phyloP scores from a whole-genome alignment of 2,797 vertebrate species.

The Hippoglossus hippoglossus region DNA sequence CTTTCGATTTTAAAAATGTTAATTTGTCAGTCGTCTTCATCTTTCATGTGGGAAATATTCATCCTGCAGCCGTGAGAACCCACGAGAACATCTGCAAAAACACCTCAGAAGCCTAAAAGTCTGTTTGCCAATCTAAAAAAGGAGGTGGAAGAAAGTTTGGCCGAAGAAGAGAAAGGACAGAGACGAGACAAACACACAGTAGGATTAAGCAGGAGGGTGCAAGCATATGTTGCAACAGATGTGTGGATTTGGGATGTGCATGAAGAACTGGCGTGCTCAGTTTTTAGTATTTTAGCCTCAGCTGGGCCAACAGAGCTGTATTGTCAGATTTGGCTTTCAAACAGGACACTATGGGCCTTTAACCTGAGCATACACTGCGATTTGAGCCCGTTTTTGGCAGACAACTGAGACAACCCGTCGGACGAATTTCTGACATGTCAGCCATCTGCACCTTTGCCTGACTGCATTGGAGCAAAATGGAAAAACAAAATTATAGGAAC shows the following conservation, averaged over 20 bases:
- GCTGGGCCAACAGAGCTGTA: background rate
- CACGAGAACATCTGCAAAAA: background rate
- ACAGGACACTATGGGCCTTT: background rate
- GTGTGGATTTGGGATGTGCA: conserved; percentile 39
- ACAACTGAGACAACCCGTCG: too few relatives aligned
- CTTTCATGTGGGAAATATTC: background rate
- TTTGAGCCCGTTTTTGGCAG: too few relatives aligned
- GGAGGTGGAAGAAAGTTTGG: conserved; percentile 2
- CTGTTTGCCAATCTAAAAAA: background rate
- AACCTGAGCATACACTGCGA: too few relatives aligned
- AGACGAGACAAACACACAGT: conserved; percentile 22
- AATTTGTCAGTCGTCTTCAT: too few relatives aligned
- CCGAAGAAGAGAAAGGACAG: conserved; percentile 26
- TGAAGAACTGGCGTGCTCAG: conserved; percentile 29
- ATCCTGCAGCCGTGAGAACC: background rate
- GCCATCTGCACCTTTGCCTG: too few relatives aligned
- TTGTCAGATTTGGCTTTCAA: background rate
- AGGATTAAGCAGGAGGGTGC: conserved; percentile 39
- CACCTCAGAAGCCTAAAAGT: background rate
- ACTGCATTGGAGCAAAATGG: too few relatives aligned
- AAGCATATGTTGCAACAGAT: conserved; percentile 54
- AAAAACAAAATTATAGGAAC: too few relatives aligned
- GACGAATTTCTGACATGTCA: too few relatives aligned
- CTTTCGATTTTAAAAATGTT: too few relatives aligned
- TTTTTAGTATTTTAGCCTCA: conserved; percentile 7